Conservation (phyloP, 2,113 vertebrate species). For the Brachypteracias leptosomus region DNA sequence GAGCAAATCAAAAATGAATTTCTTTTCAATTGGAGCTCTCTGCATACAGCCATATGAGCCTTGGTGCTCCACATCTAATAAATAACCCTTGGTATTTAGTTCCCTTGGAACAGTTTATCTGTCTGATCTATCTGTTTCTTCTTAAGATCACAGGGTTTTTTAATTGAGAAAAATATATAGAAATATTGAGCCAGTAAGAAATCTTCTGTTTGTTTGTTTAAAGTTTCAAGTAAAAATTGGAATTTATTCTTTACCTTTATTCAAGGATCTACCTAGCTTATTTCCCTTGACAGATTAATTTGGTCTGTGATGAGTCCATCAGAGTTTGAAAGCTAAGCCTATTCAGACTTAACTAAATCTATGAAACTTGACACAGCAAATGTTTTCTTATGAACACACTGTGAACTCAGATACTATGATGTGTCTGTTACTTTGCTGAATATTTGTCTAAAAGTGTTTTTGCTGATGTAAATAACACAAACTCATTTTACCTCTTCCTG, state of each 20-base stretch:
- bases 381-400: not conserved
- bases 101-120: constrained; percentile 28
- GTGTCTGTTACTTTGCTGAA: not conserved
- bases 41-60: constrained; percentile 8
- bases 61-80: constrained; percentile 25
- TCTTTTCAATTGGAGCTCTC: constrained; percentile 33
- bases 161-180: not conserved
- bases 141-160: not conserved
- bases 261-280: not conserved
- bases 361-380: not conserved
- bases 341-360: not conserved
- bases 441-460: not conserved
- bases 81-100: constrained; percentile 13
- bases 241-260: not conserved
- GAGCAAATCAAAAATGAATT: constrained; percentile 70
- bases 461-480: not conserved
- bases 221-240: not conserved
- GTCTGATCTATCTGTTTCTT: not conserved
- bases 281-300: not conserved
- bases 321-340: constrained; percentile 7
- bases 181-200: not conserved
- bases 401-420: not conserved
- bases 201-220: not conserved
- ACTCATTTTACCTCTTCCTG: not conserved
- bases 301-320: not conserved